Base-by-base conservation (phyloP, 1,140 invertebrate genomes). In the Oppia nitens region DNA sequence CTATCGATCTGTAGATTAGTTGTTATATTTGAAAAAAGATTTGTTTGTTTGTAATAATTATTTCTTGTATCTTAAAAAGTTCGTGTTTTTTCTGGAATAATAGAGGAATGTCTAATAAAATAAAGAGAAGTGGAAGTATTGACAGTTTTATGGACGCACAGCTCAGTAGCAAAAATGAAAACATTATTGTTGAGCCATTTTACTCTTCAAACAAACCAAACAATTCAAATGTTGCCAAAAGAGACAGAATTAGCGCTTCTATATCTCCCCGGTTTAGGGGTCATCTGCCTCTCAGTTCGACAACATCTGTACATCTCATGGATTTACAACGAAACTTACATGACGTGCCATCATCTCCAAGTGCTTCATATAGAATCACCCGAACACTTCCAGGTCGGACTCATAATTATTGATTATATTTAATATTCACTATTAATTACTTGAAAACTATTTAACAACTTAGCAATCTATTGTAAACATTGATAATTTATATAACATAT, bases 121-220 rank as follows among this genome's bases (percentile, higher is more conserved):
- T 67, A 14, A 49, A 67, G 24, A 64, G 66, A 24, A 64, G 66
- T 1, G 63, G 65, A 56, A 68, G 66, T 55, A 65, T 69, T 25
- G 68, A 69, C 62, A 67, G 66, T 51, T 57, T 69, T 32, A 62
- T 68, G 0, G 65, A 66, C 26, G 58, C 54, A 21, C 49, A 51
- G 14, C 49, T 9, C 6, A 51, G 1, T 24, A 51, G 25, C 2
- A 3, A 12, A 2, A 51, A 51, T 24, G 25, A 51, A n/a, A 51
- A 51, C 23, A 40, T 40, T 40, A 9, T 17, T 6, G 17, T 40
- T 17, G 32, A 17, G 17, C 17, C 32, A 9, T 6, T 9, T 40
- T 40, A 9, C 32, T 40, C 32, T 9, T 6, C 32, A 9, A 40
- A 40, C 32, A 40, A 40, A 40, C 32, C 32, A 40, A 51, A 51